Evolutionary conservation across 1,140 invertebrate genomes (phyloP).

Genomic region (Ceratina japonica): DNA sequence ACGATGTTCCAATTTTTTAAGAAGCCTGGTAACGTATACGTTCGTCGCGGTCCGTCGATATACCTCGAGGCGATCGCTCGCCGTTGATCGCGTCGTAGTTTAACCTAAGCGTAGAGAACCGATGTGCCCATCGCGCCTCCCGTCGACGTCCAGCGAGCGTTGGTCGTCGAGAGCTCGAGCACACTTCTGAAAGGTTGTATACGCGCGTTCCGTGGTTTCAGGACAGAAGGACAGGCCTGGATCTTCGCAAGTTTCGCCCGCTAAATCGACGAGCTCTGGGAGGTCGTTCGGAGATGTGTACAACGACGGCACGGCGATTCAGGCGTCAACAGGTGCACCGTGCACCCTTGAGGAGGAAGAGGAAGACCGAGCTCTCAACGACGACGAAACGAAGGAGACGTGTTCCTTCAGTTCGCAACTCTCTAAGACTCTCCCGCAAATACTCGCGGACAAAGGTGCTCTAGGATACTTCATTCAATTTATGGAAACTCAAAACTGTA

Average conservation of each 20-base stretch:
- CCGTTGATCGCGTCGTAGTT: neutral
- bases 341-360: slow-evolving; percentile 74
- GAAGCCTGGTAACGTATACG: slow-evolving; percentile 74
- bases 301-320: slow-evolving; percentile 16
- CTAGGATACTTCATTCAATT: slow-evolving; percentile 87
- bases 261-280: slow-evolving; percentile 56
- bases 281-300: slow-evolving; percentile 54
- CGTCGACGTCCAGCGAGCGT: no score
- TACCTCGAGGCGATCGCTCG: neutral
- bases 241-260: slow-evolving; percentile 61
- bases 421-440: slow-evolving; percentile 83
- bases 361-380: slow-evolving; percentile 63
- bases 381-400: slow-evolving; percentile 57
- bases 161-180: no score
- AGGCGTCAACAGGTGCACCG: slow-evolving; percentile 55
- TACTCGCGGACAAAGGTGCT: slow-evolving; percentile 85
- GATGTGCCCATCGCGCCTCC: neutral
- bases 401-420: slow-evolving; percentile 78
- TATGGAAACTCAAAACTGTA: slow-evolving; percentile 82
- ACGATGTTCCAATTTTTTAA: slow-evolving; percentile 80
- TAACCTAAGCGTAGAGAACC: slow-evolving; percentile 36
- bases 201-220: slow-evolving; percentile 26
- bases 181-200: no score
- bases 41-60: neutral
- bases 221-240: slow-evolving; percentile 68